Evolutionary conservation across 2,888 invertebrate species (phyloP), one percentile per base, ranked within the genome.

Genomic region (Brachyptera risi): DNA sequence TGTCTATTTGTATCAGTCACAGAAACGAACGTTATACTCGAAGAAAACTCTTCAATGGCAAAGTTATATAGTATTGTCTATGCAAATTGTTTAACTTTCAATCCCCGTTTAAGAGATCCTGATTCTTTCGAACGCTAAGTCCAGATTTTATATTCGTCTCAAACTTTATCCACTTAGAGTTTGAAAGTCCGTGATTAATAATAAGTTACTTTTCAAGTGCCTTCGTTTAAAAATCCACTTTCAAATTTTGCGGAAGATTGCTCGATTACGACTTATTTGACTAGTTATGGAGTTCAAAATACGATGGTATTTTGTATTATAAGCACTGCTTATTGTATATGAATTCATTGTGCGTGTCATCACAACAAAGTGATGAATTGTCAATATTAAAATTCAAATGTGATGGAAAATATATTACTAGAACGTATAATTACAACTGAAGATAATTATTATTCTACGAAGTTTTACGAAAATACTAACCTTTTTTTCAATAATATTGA

Each of bases 131-230:
- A 44, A 44, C 44, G 44, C 44, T 44, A 19, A 17, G 15, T 21
- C 15, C 17, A 44, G 44, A 17, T 44, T 17, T 44, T 21, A 4
- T 15, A 11, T 44, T 44, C 44, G 2, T 44, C 11, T 44, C 19
- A 19, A 19, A 44, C 17, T 44, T 44, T 5, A 44, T 44, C 44
- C 19, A 44, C 44, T 44, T 44, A n/a, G 9, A 19, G 5, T 44
- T 44, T 44, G 21, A 44, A 44, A 44, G 44, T 17, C 44, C 21
- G 15, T 44, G 44, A 44, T 44, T 44, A 44, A 44, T 44, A 44
- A 44, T 19, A n/a, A n/a, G n/a, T n/a, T n/a, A 44, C 44, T 40
- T 15, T 44, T 31, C 31, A 44, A 44, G 44, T 44, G 44, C 44
- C 44, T 44, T 21, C 11, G 15, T 44, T 21, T 11, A 31, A 11